These are phyloP conservation scores for Marronus borbonicus DNA, from an alignment of 2,888 invertebrate genomes.

Conservation along the genomic window DNA sequence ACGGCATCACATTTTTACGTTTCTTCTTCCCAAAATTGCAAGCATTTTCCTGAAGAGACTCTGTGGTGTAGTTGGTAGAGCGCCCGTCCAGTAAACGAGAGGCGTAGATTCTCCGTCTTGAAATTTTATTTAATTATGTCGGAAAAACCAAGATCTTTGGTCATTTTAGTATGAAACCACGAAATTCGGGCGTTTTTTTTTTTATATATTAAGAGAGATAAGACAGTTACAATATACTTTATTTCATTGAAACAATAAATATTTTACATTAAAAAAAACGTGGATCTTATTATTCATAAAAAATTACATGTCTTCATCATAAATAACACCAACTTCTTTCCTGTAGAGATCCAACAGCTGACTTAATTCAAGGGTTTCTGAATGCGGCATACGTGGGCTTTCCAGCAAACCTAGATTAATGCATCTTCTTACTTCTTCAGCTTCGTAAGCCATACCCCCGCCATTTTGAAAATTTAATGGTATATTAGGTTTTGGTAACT, in stretches of 20 bases:
- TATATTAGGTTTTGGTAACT: conserved; percentile 76
- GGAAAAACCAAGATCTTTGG: too few relatives aligned
- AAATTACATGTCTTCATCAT: conserved; percentile 46
- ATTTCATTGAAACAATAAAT: not conserved
- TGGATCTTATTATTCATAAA: not conserved
- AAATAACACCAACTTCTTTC: conserved; percentile 62
- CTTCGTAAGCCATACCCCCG: conserved; percentile 84
- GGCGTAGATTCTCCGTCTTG: too few relatives aligned
- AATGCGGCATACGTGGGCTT: conserved; percentile 79
- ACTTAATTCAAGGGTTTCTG: conserved; percentile 80
- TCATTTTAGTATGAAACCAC: too few relatives aligned
- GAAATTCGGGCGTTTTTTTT: too few relatives aligned
- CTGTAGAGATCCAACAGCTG: conserved; percentile 82
- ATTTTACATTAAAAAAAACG: not conserved
- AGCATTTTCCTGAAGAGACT: too few relatives aligned
- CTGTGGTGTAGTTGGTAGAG: too few relatives aligned
- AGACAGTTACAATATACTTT: too few relatives aligned
- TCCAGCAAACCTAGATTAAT: conserved; percentile 80
- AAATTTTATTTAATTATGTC: too few relatives aligned
- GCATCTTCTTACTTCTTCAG: conserved; percentile 83
- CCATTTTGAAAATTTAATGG: conserved; percentile 81
- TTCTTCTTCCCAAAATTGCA: too few relatives aligned
- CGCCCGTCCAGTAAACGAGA: too few relatives aligned
- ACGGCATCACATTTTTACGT: too few relatives aligned
- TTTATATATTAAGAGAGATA: too few relatives aligned